phyloP scores from a whole-genome alignment of 2,113 vertebrate species.

The Hemichromis elongatus region DNA sequence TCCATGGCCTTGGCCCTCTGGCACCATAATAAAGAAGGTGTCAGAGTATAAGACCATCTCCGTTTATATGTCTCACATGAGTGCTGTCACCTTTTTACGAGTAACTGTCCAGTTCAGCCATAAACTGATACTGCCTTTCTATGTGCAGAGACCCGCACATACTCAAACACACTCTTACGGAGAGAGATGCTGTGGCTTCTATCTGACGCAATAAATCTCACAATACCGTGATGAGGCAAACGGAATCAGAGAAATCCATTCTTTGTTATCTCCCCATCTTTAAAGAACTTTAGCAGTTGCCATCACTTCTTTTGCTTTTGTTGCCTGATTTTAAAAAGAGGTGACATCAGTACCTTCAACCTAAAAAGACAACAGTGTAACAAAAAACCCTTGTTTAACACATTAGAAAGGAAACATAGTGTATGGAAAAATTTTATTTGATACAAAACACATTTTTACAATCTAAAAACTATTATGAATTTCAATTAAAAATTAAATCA shows the following conservation, averaged over 20 bases:
- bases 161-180: neutral
- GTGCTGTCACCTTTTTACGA: constrained; percentile 50
- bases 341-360: neutral
- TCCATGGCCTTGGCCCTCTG: constrained; percentile 28
- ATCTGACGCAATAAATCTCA: constrained; percentile 4
- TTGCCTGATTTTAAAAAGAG: neutral
- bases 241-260: neutral
- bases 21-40: constrained; percentile 43
- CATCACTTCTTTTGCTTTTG: neutral
- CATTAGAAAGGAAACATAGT: neutral
- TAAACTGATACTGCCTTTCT: constrained; percentile 46
- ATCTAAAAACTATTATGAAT: neutral
- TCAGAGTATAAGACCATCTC: constrained; percentile 40
- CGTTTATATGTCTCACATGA: constrained; percentile 55
- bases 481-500: neutral
- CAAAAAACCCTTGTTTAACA: neutral
- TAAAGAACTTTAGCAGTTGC: neutral
- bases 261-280: neutral
- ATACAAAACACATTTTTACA: neutral
- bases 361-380: neutral
- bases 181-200: neutral
- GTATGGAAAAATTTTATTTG: neutral
- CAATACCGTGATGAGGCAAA: neutral
- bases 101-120: constrained; percentile 26
- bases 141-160: neutral